Evolutionary conservation across 1,140 invertebrate genomes (phyloP).

Genomic region (Stenopsyche tienmushanensis): DNA sequence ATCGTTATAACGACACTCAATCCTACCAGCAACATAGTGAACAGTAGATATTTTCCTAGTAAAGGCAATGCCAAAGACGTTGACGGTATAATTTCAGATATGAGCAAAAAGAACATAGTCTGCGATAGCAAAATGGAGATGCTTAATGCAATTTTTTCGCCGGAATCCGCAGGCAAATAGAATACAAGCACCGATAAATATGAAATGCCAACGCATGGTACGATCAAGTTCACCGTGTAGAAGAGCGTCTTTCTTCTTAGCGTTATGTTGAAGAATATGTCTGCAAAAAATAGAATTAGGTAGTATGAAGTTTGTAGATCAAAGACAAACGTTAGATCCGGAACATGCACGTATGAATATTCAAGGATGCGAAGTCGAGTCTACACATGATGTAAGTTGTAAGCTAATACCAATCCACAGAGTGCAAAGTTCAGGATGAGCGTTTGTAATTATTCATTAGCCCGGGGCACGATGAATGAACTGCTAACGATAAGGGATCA

Average conservation of each 20-base stretch:
- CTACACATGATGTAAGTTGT: neutral
- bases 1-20: conserved; percentile 97
- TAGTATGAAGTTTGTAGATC: neutral
- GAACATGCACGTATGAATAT: neutral
- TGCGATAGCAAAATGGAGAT: conserved; percentile 98
- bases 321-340: neutral
- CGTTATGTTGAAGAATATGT: conserved; percentile 98
- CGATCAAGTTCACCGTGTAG: conserved; percentile 95
- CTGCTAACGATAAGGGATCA: neutral
- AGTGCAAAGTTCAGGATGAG: neutral
- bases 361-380: neutral
- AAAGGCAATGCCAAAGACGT: conserved; percentile 95
- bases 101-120: conserved; percentile 98
- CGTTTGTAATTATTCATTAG: conserved; percentile 9
- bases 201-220: conserved; percentile 91
- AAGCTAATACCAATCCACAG: neutral
- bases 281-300: conserved; percentile 62
- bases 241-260: conserved; percentile 91
- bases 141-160: conserved; percentile 97
- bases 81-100: conserved; percentile 98
- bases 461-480: conserved; percentile 4
- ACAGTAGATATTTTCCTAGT: conserved; percentile 96
- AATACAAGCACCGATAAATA: conserved; percentile 93
- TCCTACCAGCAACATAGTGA: conserved; percentile 97
- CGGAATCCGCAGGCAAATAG: conserved; percentile 96